Conservation (phyloP, 2,888 invertebrate species). For the Poecilobothrus nobilitatus region DNA sequence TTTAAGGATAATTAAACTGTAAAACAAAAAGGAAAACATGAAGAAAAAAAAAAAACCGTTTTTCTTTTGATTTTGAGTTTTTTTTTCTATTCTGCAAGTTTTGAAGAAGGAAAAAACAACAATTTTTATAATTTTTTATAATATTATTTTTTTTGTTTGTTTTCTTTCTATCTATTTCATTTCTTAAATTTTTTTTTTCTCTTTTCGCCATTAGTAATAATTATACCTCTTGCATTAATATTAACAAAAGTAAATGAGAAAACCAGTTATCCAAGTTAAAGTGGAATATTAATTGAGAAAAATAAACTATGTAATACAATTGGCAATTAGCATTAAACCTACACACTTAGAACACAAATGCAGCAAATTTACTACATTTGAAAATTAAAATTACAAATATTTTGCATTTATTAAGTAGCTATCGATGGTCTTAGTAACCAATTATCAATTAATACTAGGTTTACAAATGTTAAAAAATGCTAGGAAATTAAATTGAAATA, state of each 20-base stretch:
- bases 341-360: too few relatives aligned
- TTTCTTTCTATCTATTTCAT: background rate
- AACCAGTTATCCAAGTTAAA: background rate
- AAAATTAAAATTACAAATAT: too few relatives aligned
- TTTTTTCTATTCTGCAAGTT: background rate
- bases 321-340: too few relatives aligned
- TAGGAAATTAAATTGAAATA: too few relatives aligned
- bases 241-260: background rate
- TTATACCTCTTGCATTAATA: constrained; percentile 2
- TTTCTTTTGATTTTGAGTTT: background rate
- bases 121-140: background rate
- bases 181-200: background rate
- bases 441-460: too few relatives aligned
- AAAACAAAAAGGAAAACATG: background rate
- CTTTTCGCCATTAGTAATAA: background rate
- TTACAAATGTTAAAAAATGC: too few relatives aligned
- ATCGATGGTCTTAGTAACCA: too few relatives aligned
- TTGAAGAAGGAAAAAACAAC: background rate
- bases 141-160: background rate
- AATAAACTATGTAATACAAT: background rate
- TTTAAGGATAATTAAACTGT: constrained; percentile 2
- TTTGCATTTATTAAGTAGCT: too few relatives aligned
- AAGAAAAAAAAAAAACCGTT: background rate
- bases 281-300: background rate
- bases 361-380: too few relatives aligned